Percentiles rank a stretch among this genome's conserved stretches.
phyloP scores from a whole-genome alignment of 2,888 invertebrate genomes.

The Drosophila setosimentum region DNA sequence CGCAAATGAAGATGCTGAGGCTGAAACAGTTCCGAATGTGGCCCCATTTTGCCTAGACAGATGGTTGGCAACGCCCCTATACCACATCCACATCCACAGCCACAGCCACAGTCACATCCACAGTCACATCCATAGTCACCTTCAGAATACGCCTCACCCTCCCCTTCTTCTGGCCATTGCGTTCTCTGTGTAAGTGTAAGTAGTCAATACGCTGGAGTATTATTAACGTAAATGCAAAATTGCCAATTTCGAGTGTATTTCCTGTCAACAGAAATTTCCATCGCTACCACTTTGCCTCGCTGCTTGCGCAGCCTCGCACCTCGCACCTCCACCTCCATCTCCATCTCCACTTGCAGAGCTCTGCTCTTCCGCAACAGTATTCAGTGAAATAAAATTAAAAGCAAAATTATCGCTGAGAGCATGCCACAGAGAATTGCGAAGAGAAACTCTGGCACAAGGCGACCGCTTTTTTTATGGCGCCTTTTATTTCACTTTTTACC shows the following conservation, averaged over 20 bases:
- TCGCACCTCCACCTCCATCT: neutral
- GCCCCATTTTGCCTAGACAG: slow-evolving; percentile 65
- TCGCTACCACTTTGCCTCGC: slow-evolving; percentile 24
- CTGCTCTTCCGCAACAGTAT: slow-evolving; percentile 29
- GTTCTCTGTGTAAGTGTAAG: slow-evolving; percentile 58
- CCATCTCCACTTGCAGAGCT: neutral
- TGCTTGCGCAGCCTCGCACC: neutral
- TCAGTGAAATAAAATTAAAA: slow-evolving; percentile 75
- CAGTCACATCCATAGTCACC: neutral
- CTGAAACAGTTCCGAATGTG: slow-evolving; percentile 45
- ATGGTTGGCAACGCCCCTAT: slow-evolving; percentile 42
- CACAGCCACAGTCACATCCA: neutral
- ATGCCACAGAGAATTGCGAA: slow-evolving; percentile 27
- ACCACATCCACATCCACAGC: neutral
- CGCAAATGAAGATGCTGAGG: slow-evolving; percentile 28
- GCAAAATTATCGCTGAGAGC: slow-evolving; percentile 45
- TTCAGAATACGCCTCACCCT: neutral
- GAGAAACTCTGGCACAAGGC: slow-evolving; percentile 22
- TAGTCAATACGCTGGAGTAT: slow-evolving; percentile 84
- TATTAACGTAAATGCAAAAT: slow-evolving; percentile 85
- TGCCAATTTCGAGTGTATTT: slow-evolving; percentile 86
- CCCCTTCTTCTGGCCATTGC: neutral
- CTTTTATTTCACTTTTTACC: slow-evolving; percentile 42
- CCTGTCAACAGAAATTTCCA: slow-evolving; percentile 84
- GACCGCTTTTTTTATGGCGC: slow-evolving; percentile 36